phyloP scores from a whole-genome alignment of 2,888 invertebrate genomes.

The Ochropacha duplaris region DNA sequence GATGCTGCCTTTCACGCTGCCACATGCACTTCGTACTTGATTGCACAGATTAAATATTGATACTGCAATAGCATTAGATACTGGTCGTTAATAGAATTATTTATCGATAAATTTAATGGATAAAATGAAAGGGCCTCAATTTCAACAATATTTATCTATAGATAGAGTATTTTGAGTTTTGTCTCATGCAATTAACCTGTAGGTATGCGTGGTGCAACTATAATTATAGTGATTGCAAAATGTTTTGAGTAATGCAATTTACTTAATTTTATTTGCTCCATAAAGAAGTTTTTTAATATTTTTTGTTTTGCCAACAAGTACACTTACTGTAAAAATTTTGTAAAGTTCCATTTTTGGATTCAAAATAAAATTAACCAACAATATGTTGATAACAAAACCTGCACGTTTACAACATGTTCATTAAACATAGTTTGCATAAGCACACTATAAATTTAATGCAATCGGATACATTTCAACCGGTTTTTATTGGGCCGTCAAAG shows the following conservation, averaged over 20 bases:
- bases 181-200: not conserved
- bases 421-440: not conserved
- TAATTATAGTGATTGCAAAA: not conserved
- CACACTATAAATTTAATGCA: conserved; percentile 40
- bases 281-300: not conserved
- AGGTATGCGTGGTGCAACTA: not conserved
- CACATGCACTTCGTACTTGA: conserved; percentile 36
- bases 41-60: conserved; percentile 55
- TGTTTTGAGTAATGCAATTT: not conserved
- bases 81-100: not conserved
- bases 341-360: too few species aligned
- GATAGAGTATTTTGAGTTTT: too few species aligned
- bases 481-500: conserved; percentile 32
- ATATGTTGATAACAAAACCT: too few species aligned
- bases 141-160: too few species aligned
- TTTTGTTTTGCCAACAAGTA: too few species aligned
- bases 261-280: not conserved
- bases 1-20: conserved; percentile 51
- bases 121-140: not conserved
- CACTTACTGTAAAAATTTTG: too few species aligned
- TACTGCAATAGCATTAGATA: conserved; percentile 20
- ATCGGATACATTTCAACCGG: conserved; percentile 30
- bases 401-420: not conserved
- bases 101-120: not conserved
- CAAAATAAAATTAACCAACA: too few species aligned